These are phyloP conservation scores for Melinaea menophilus DNA, from an alignment of 2,888 invertebrate species.

Conservation along the genomic window DNA sequence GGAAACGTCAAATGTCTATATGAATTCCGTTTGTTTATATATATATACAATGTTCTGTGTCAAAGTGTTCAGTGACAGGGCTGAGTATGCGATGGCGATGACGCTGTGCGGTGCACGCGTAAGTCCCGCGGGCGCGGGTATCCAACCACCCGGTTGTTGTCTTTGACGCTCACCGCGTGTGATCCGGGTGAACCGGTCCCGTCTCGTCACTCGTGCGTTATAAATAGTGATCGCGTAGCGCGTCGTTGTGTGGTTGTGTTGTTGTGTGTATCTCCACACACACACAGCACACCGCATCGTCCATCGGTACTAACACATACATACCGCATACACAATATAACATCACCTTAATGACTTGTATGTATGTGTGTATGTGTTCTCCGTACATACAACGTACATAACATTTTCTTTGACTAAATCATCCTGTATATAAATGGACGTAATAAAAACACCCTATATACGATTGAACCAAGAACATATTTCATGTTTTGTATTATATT, in stretches of 20 bases:
- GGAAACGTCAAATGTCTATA: slow-evolving; percentile 73
- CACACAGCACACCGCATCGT: slow-evolving; percentile 36
- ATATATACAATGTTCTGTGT: slow-evolving; percentile 64
- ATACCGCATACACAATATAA: too few species aligned
- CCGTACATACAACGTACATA: too few species aligned
- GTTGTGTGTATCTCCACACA: slow-evolving; percentile 25
- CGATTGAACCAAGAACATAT: background rate
- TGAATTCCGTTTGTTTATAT: slow-evolving; percentile 38
- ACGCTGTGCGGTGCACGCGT: slow-evolving; percentile 58
- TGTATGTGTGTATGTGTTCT: too few species aligned
- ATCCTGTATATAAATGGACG: too few species aligned
- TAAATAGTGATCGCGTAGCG: slow-evolving; percentile 30
- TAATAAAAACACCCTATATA: too few species aligned
- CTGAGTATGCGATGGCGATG: slow-evolving; percentile 62
- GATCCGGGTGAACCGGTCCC: slow-evolving; percentile 54
- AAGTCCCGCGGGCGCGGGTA: slow-evolving; percentile 52
- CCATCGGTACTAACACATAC: too few species aligned
- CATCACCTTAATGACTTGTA: too few species aligned
- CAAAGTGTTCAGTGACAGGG: slow-evolving; percentile 64
- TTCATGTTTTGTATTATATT: background rate
- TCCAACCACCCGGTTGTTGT: too few species aligned
- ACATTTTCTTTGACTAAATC: too few species aligned
- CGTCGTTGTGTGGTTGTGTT: slow-evolving; percentile 15
- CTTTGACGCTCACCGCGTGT: slow-evolving; percentile 54
- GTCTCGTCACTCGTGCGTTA: slow-evolving; percentile 33